A percentile compares a stretch with the other conserved stretches of the same genome.
phyloP scores from a whole-genome alignment of 2,113 vertebrate species.

The Rynchops niger region DNA sequence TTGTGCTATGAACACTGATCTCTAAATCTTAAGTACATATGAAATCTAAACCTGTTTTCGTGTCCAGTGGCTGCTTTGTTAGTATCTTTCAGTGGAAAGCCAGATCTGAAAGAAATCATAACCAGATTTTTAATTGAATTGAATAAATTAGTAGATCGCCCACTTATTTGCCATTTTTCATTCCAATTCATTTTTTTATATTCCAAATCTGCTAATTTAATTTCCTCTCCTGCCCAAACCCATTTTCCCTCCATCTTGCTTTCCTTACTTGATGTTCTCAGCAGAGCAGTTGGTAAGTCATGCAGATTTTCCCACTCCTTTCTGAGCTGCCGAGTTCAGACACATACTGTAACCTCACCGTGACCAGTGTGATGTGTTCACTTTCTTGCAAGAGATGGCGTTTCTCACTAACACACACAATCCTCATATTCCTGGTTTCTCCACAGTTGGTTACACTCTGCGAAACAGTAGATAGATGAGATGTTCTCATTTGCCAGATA shows the following conservation, averaged over 20 bases:
- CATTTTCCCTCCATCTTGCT: conserved; percentile 57
- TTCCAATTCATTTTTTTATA: conserved; percentile 17
- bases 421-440: background rate
- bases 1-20: background rate
- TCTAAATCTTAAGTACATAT: background rate
- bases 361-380: conserved; percentile 23
- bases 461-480: background rate
- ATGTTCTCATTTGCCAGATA: background rate
- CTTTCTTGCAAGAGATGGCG: conserved; percentile 40
- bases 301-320: conserved; percentile 29
- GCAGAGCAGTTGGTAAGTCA: conserved; percentile 72
- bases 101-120: conserved; percentile 13
- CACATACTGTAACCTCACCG: conserved; percentile 24
- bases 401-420: conserved; percentile 62
- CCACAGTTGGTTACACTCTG: background rate
- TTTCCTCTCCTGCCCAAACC: conserved; percentile 67
- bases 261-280: conserved; percentile 66
- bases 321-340: conserved; percentile 20
- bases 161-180: conserved; percentile 1
- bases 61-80: background rate
- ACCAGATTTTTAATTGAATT: background rate
- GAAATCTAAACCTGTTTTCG: background rate
- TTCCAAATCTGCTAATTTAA: conserved; percentile 52
- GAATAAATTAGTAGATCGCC: background rate
- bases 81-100: background rate